Conservation (phyloP, 2,888 invertebrate genomes). For the Drosophila nigritarsus region DNA sequence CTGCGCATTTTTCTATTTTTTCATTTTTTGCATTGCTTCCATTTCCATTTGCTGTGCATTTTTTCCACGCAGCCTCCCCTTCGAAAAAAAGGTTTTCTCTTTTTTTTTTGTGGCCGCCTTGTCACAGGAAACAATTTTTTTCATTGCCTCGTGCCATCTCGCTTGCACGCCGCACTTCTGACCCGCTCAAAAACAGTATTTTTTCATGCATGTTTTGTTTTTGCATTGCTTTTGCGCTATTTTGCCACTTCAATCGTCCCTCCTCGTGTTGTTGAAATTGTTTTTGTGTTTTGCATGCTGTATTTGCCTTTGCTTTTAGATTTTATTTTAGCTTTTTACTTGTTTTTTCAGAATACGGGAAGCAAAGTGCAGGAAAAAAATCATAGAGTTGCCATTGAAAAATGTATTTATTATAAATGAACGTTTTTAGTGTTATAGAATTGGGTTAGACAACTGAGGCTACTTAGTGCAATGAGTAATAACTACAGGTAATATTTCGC, state of each 20-base stretch:
- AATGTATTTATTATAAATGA: slow-evolving; percentile 58
- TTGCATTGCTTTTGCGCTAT: slow-evolving; percentile 43
- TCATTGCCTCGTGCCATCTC: slow-evolving; percentile 59
- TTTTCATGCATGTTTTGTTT: slow-evolving; percentile 28
- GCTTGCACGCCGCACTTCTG: slow-evolving; percentile 55
- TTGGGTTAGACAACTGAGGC: slow-evolving; percentile 50
- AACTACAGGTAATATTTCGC: background rate
- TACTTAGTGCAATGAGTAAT: slow-evolving; percentile 3
- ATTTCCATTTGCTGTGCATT: slow-evolving; percentile 78
- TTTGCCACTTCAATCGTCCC: slow-evolving; percentile 48
- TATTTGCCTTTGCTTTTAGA: slow-evolving; percentile 64
- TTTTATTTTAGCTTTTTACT: slow-evolving; percentile 63
- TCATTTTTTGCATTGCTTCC: slow-evolving; percentile 58
- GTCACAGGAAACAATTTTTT: slow-evolving; percentile 78
- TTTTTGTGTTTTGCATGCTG: slow-evolving; percentile 56
- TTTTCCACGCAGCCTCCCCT: slow-evolving; percentile 77
- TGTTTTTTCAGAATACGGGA: slow-evolving; percentile 44
- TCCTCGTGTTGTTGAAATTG: slow-evolving; percentile 40
- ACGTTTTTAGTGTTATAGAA: slow-evolving; percentile 25
- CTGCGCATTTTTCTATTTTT: slow-evolving; percentile 27
- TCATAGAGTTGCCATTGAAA: slow-evolving; percentile 74
- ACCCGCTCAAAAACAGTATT: slow-evolving; percentile 72
- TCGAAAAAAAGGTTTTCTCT: slow-evolving; percentile 27
- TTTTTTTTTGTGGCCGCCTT: slow-evolving; percentile 61
- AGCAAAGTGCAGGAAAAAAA: slow-evolving; percentile 24